Evolutionary conservation across 2,888 invertebrate genomes (phyloP), one percentile per base, ranked within the genome.

Genomic region (Orchesella flavescens): DNA sequence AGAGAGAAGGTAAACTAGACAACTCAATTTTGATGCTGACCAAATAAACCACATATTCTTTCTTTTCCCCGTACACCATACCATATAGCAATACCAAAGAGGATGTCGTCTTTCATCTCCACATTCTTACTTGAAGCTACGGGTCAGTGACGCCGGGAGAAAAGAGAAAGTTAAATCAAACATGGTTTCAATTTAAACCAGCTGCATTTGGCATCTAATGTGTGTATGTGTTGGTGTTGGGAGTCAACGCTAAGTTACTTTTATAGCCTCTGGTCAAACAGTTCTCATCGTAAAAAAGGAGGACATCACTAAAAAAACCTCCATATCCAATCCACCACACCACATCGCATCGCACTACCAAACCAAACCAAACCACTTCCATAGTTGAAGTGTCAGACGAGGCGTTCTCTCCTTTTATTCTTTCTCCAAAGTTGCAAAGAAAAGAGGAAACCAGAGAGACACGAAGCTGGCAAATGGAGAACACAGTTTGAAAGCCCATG

Each of bases 31-130:
- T 46, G 69, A 19, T 19, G 63, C 49, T 77, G 61, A 61, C 77
- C 77, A 77, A 77, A 77, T 77, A 77, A 77, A 77, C 77, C 77
- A 61, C 77, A 77, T 69, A 61, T 69, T 53, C 61, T 69, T 46
- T 57, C 49, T 69, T 68, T 76, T 69, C 63, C 19, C 15, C 34
- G 19, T 44, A 49, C 1, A 49, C 15, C 49, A 49, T 10, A 12
- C 53, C 53, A 24, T 34, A 19, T n/a, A 72, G 19, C n/a, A n/a
- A n/a, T n/a, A n/a, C n/a, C n/a, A n/a, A n/a, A n/a, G n/a, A n/a
- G n/a, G n/a, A n/a, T n/a, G n/a, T n/a, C 7, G 34, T 34, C 34
- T 34, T 34, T 34, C 34, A 34, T 34, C 34, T 34, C 34, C 43
- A n/a, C n/a, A n/a, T n/a, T n/a, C n/a, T 19, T 73, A 59, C 59